Base-by-base conservation (phyloP, 2,113 vertebrate species). In the Speoplatyrhinus poulsoni region DNA sequence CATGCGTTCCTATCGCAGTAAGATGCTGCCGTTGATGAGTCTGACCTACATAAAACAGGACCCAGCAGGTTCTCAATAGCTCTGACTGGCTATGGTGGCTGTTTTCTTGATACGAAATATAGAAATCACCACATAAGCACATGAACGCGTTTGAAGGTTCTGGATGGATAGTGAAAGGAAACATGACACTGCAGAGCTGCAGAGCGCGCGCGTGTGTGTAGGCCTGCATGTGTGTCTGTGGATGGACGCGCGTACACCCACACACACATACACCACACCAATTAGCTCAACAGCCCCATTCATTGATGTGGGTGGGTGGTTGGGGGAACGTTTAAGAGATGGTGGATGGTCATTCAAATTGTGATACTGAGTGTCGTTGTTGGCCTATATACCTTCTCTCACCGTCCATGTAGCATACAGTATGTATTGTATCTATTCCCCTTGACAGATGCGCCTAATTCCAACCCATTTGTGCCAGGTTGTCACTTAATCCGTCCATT, bases 11-110 rank as follows among this genome's bases (percentile, higher is more conserved):
- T 47, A 76, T 84, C 81, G 78, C 82, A 85, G 71, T 79, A 66
- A 75, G 83, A 90, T 84, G 86, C 79, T 87, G 88, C 89, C 87
- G 85, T 84, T 82, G 86, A 90, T 89, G 26, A 26, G 26, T 26
- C 26, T 26, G 88, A 91, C 88, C 88, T 91, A 87, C 85, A 91
- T 91, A 89, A 49, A 47, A 69, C 67, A 47, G 60, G 79, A 71
- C 72, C 63, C 70, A 72, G 58, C 56, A 65, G 83, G 84, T 69
- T 54, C 82, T 62, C 19, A 49, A 72, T 59, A 75, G 76, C 69
- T 66, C 67, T 53, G 50, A 60, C 62, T 26, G 26, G n/a, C n/a
- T n/a, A n/a, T 58, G 70, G 49, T 57, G 11, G 64, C 77, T 67
- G 41, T 58, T 80, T 66, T 5, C 58, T 79, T 80, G 66, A 80